Evolutionary conservation across 2,888 invertebrate genomes (phyloP), one percentile per base, ranked within the genome.

Genomic region (Lottia scabra): DNA sequence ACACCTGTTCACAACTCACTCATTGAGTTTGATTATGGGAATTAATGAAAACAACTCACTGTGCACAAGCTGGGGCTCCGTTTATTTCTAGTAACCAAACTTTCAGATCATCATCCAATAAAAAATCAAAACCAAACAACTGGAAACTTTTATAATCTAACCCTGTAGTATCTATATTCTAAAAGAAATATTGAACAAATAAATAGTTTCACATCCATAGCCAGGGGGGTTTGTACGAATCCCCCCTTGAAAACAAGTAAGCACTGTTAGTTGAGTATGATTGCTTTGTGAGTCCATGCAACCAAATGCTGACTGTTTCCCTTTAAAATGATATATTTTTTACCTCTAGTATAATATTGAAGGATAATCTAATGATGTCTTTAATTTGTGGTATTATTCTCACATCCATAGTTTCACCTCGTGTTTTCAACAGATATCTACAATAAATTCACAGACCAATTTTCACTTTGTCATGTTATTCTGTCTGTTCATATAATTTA

Each of bases 71-170:
- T 56, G 85, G 85, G 23, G 84, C 83, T 23, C 85, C 85, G 71
- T 85, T 85, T 45, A 85, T 73, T 70, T 85, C 85, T 63, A 85
- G 74, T 30, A 85, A 73, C 81, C 83, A 82, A 0, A 84, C 82
- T 63, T 83, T 81, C 68, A 81, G 74, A 44, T 80, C 69, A 30
- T 81, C 77, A 73, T 85, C 85, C 27, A 85, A 70, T 69, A 85
- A 68, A 72, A 85, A 84, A 67, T 85, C 85, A 78, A 85, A 83
- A 0, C 85, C 85, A 79, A 85, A 84, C 74, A 85, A 67, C 78
- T 85, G 85, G 72, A 84, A 85, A 68, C 84, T 82, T 66, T 74
- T 72, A 72, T 83, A 83, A 10, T 80, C 78, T 1, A 83, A 72
- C 26, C 80, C 80, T 62, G 77, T 78, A 5, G 80, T 82, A 63